These are phyloP conservation scores for Poeciliopsis occidentalis DNA, from an alignment of 2,113 vertebrate species.

Conservation along the genomic window DNA sequence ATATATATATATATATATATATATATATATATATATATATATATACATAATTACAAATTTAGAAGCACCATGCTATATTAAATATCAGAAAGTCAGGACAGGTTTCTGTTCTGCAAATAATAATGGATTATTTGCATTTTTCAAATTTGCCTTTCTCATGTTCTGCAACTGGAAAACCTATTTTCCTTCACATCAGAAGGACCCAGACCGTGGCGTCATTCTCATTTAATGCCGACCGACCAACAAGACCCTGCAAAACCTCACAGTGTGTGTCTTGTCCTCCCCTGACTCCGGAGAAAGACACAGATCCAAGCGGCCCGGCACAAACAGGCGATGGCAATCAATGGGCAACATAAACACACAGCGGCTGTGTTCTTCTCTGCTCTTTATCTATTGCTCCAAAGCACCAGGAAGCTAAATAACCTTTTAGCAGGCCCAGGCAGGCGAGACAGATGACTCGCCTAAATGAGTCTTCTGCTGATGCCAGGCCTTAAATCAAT, in stretches of 20 bases:
- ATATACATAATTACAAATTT: too few relatives aligned
- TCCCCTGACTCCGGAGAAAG: slow-evolving; percentile 22
- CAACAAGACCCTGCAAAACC: slow-evolving; percentile 16
- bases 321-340: slow-evolving; percentile 49
- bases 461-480: slow-evolving; percentile 69
- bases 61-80: too few relatives aligned
- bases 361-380: slow-evolving; percentile 29
- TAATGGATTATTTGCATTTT: too few relatives aligned
- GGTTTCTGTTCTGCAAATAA: too few relatives aligned
- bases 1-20: too few relatives aligned
- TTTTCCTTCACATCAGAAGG: slow-evolving; percentile 19
- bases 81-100: too few relatives aligned
- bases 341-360: slow-evolving; percentile 63
- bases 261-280: slow-evolving; percentile 14
- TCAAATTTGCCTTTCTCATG: too few relatives aligned
- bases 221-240: slow-evolving; percentile 28
- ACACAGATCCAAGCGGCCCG: slow-evolving; percentile 21
- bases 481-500: slow-evolving; percentile 70
- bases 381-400: slow-evolving; percentile 46
- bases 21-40: too few relatives aligned
- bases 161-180: neutral
- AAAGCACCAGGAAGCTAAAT: slow-evolving; percentile 56
- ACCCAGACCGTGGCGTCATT: slow-evolving; percentile 19
- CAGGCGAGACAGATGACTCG: slow-evolving; percentile 66
- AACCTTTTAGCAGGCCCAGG: slow-evolving; percentile 55